phyloP scores from a whole-genome alignment of 2,113 vertebrate genomes.

The Clarias batrachus region DNA sequence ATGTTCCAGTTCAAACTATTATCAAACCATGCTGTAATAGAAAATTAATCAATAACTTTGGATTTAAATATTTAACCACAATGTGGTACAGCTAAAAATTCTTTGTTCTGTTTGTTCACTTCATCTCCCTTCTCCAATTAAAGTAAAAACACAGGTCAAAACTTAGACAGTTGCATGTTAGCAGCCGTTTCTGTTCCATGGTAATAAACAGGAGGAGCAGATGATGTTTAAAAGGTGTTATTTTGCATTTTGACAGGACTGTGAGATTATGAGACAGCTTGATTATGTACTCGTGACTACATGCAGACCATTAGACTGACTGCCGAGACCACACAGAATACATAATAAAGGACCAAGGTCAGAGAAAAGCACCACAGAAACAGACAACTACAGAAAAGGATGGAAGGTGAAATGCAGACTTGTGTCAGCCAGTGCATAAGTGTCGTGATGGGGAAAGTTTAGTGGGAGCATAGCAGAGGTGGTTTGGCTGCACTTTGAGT shows the following conservation, averaged over 20 bases:
- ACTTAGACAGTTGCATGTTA: neutral
- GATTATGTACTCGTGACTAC: conserved; percentile 41
- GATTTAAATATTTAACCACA: neutral
- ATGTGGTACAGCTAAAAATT: neutral
- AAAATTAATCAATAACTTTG: neutral
- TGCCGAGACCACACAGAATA: conserved; percentile 44
- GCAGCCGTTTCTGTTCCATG: conserved; percentile 18
- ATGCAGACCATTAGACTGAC: conserved; percentile 39
- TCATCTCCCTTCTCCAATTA: neutral
- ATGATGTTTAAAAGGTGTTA: conserved; percentile 43
- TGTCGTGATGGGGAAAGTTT: conserved; percentile 15
- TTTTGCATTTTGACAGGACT: conserved; percentile 45
- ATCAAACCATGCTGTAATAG: neutral
- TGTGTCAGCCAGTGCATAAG: neutral
- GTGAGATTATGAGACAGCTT: conserved; percentile 41
- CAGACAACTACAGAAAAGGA: conserved; percentile 35
- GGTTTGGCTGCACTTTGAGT: conserved; percentile 35
- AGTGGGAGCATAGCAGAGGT: conserved; percentile 22
- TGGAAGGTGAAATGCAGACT: conserved; percentile 39
- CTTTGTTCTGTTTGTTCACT: too few relatives aligned
- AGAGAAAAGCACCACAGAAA: conserved; percentile 36
- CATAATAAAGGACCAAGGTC: conserved; percentile 46
- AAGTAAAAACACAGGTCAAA: conserved; percentile 2
- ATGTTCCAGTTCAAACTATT: neutral
- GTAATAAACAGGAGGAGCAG: conserved; percentile 26